These are phyloP conservation scores for Drosophila algonquin DNA, from an alignment of 2,888 invertebrate genomes.

Conservation along the genomic window DNA sequence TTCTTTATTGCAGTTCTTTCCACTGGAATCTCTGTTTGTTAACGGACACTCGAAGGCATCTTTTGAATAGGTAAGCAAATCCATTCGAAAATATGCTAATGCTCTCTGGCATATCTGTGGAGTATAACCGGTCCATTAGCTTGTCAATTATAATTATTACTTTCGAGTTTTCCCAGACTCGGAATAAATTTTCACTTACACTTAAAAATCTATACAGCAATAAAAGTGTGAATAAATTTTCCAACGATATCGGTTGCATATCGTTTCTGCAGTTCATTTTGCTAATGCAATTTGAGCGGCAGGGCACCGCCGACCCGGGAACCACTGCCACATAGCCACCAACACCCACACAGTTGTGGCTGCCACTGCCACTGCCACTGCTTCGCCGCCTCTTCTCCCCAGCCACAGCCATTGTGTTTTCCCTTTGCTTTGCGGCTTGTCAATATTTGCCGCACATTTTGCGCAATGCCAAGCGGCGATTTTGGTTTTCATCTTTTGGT, in stretches of 20 bases:
- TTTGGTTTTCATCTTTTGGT: slow-evolving; percentile 69
- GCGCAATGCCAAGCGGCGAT: slow-evolving; percentile 59
- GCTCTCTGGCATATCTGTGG: not conserved
- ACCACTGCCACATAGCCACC: not conserved
- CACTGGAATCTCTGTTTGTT: not conserved
- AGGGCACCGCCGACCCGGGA: not conserved
- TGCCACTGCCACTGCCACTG: not conserved
- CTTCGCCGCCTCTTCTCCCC: no score
- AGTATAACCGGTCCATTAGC: not conserved
- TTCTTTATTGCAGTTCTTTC: slow-evolving; percentile 34
- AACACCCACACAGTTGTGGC: slow-evolving; percentile 29
- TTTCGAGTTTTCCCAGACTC: not conserved
- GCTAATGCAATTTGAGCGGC: slow-evolving; percentile 52
- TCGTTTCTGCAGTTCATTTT: slow-evolving; percentile 41
- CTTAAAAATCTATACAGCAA: slow-evolving; percentile 5
- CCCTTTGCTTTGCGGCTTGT: slow-evolving; percentile 34
- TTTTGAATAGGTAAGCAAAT: slow-evolving; percentile 29
- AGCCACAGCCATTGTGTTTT: slow-evolving; percentile 10
- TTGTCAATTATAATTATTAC: slow-evolving; percentile 9
- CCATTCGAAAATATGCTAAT: not conserved
- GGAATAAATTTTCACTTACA: slow-evolving; percentile 20
- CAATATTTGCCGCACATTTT: slow-evolving; percentile 74
- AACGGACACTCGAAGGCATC: slow-evolving; percentile 10
- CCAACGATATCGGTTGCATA: slow-evolving; percentile 10
- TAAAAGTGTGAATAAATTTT: slow-evolving; percentile 28